phyloP scores from a whole-genome alignment of 1,140 invertebrate species.

The Drosophila athabasca region DNA sequence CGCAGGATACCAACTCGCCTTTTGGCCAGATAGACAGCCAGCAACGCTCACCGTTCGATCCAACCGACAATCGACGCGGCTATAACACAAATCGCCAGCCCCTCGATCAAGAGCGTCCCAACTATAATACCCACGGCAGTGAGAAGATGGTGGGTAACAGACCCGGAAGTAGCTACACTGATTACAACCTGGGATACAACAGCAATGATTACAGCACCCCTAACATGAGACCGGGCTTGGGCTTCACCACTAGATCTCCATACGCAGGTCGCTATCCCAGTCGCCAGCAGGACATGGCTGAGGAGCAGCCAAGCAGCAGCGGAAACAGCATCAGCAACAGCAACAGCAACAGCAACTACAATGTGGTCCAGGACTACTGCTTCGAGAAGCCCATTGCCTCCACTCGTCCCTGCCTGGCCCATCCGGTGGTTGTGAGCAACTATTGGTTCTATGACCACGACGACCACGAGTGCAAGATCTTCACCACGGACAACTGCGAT shows the following conservation, averaged over 20 bases:
- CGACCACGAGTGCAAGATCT: conserved; percentile 69
- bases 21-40: conserved; percentile 11
- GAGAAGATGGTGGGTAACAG: conserved; percentile 33
- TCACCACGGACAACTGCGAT: conserved; percentile 77
- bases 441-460: conserved; percentile 80
- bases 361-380: conserved; percentile 69
- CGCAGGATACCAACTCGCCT: conserved; percentile 1
- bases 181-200: conserved; percentile 28
- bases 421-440: conserved; percentile 55
- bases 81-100: conserved; percentile 29
- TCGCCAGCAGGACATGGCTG: conserved; percentile 14
- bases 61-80: conserved; percentile 1
- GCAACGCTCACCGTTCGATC: background rate
- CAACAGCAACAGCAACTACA: conserved; percentile 35
- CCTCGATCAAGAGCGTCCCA: conserved; percentile 19
- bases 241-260: conserved; percentile 42
- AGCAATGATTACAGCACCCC: conserved; percentile 16
- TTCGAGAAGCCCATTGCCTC: conserved; percentile 64
- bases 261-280: conserved; percentile 10
- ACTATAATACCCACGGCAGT: conserved; percentile 36
- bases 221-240: conserved; percentile 4
- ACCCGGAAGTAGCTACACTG: conserved; percentile 22
- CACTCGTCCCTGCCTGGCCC: conserved; percentile 43
- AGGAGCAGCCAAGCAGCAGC: background rate
- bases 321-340: background rate